Evolutionary conservation across 2,888 invertebrate species (phyloP).

Genomic region (Eurois occulta): DNA sequence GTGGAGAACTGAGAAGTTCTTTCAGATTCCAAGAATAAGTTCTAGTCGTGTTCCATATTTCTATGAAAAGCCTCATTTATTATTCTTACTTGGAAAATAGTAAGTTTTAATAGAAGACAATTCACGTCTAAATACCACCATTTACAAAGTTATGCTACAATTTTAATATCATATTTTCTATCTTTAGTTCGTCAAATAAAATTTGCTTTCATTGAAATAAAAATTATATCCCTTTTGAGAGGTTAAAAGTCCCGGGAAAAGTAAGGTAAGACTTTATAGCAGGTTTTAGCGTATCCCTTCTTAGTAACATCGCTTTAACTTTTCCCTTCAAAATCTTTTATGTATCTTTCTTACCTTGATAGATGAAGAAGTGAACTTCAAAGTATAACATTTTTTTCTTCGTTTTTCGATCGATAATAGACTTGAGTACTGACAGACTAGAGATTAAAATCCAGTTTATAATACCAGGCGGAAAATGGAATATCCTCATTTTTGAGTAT

Average conservation of each 20-base stretch:
- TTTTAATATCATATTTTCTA: conserved; percentile 8
- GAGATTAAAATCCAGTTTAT: background rate
- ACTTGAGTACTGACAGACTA: background rate
- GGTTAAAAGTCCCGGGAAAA: conserved; percentile 13
- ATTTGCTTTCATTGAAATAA: conserved; percentile 7
- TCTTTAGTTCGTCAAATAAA: conserved; percentile 28
- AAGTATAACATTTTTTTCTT: background rate
- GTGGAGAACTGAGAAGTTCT: background rate
- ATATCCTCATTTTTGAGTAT: background rate
- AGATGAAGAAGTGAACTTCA: background rate
- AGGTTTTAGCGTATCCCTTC: background rate
- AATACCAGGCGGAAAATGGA: background rate
- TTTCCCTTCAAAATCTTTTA: conserved; percentile 28
- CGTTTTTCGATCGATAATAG: background rate
- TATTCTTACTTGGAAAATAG: too few species aligned
- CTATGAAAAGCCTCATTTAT: background rate
- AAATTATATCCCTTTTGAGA: conserved; percentile 19
- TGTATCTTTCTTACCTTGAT: background rate
- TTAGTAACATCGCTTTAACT: conserved; percentile 23
- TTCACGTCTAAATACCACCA: background rate
- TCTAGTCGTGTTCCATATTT: background rate
- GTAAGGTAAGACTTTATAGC: conserved; percentile 4
- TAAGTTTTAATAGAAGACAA: background rate
- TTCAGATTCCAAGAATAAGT: background rate
- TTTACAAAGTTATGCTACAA: conserved; percentile 11